A percentile compares a stretch with the other conserved stretches of the same genome.
phyloP scores from a whole-genome alignment of 2,888 invertebrate species.

The Cyrtodaria siliqua region DNA sequence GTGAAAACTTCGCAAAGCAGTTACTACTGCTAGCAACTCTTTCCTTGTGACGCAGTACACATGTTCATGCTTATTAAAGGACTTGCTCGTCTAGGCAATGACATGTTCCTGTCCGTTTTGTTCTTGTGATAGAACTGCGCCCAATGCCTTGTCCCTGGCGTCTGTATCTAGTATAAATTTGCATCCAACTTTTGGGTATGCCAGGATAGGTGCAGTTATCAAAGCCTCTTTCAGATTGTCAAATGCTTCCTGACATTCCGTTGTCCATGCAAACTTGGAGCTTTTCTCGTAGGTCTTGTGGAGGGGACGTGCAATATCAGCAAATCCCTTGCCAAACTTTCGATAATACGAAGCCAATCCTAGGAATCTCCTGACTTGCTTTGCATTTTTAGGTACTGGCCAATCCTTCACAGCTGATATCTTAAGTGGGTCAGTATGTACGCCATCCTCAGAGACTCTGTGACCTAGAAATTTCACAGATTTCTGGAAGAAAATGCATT shows the following conservation, averaged over 20 bases:
- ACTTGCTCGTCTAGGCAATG: slow-evolving; percentile 49
- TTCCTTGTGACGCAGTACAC: slow-evolving; percentile 42
- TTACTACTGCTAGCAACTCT: slow-evolving; percentile 41
- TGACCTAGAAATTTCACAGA: slow-evolving; percentile 35
- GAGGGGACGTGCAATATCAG: slow-evolving; percentile 36
- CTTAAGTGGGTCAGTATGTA: slow-evolving; percentile 41
- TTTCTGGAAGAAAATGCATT: slow-evolving; percentile 33
- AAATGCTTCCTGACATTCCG: slow-evolving; percentile 25
- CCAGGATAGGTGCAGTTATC: slow-evolving; percentile 19
- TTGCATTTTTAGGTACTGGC: slow-evolving; percentile 20
- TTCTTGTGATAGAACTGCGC: slow-evolving; percentile 39
- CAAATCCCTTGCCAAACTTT: slow-evolving; percentile 32
- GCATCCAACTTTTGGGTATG: slow-evolving; percentile 22
- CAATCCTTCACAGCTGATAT: slow-evolving; percentile 25
- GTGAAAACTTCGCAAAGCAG: slow-evolving; percentile 25
- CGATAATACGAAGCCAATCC: slow-evolving; percentile 35
- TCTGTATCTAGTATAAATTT: slow-evolving; percentile 44
- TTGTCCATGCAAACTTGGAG: slow-evolving; percentile 31
- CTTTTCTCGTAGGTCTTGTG: slow-evolving; percentile 35
- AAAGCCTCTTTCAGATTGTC: slow-evolving; percentile 17
- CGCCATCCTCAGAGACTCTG: slow-evolving; percentile 28
- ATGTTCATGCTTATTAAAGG: slow-evolving; percentile 32
- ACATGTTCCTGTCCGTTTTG: slow-evolving; percentile 33
- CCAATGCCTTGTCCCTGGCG: slow-evolving; percentile 18
- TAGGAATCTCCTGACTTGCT: slow-evolving; percentile 38